These are phyloP conservation scores for Daktulosphaira vitifoliae DNA, from an alignment of 1,140 invertebrate species.

Conservation along the genomic window DNA sequence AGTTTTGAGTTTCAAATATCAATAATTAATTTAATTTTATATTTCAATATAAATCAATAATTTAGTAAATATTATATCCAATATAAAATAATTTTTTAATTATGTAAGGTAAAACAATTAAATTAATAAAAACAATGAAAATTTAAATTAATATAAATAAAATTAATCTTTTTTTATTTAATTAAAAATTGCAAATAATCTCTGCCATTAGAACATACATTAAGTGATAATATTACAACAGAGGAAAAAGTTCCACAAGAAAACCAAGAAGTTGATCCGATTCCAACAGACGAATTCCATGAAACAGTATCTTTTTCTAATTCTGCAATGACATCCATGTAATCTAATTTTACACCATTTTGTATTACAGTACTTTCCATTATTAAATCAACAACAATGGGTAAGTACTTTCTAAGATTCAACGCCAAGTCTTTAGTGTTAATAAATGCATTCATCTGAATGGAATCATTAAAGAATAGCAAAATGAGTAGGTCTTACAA, in stretches of 20 bases:
- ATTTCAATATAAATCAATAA: too few species aligned
- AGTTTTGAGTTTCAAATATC: too few species aligned
- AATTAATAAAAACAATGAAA: constrained; percentile 6
- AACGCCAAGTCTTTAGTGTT: constrained; percentile 58
- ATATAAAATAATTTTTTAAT: constrained; percentile 2
- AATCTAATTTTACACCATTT: constrained; percentile 51
- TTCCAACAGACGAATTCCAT: constrained; percentile 52
- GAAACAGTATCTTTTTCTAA: constrained; percentile 63
- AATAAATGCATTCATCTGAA: constrained; percentile 57
- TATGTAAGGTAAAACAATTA: neutral
- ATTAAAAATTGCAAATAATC: too few species aligned
- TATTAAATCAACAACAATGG: constrained; percentile 60
- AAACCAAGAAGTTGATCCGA: constrained; percentile 49
- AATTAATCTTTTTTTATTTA: too few species aligned
- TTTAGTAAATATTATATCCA: neutral
- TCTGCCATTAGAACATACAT: too few species aligned
- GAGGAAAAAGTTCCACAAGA: constrained; percentile 56
- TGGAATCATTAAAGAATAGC: too few species aligned
- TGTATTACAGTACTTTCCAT: constrained; percentile 56
- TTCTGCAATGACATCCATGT: constrained; percentile 65
- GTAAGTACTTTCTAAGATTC: constrained; percentile 58
- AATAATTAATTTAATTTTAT: too few species aligned
- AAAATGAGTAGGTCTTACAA: neutral
- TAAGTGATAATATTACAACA: constrained; percentile 49
- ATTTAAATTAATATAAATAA: neutral